Evolutionary conservation across 2,888 invertebrate species (phyloP), one percentile per base, ranked within the genome.

Genomic region (Dorcus hopei): DNA sequence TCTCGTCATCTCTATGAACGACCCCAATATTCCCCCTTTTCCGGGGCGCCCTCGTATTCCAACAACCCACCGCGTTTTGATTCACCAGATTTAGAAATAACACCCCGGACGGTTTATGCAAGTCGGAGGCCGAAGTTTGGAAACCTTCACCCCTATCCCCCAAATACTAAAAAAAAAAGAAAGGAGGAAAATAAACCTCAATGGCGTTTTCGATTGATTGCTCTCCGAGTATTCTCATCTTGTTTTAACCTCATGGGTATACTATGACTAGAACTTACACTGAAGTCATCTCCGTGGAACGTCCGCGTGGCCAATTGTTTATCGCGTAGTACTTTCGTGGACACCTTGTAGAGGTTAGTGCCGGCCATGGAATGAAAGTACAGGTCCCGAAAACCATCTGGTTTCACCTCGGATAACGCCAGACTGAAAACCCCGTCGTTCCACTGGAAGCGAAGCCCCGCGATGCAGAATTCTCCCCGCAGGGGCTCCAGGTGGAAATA

Each of bases 351-450:
- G 77, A 91, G 87, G 55, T 87, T 83, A 7, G 81, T 85, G 65
- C 90, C 87, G 48, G 89, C 84, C 84, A 93, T 84, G 0, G 92
- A 83, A 72, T 93, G 92, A 81, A 92, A 93, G 78, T 86, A 90
- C 0, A 88, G 83, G 0, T 81, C 82, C 52, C 86, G 82, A 68
- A 80, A 84, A 9, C 85, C 85, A 64, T 86, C 82, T 0, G 69
- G 38, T 1, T 77, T 74, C 0, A 77, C 71, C 0, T 82, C 80
- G 0, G 86, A 84, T 9, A 90, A 69, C 0, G 87, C 85, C 1
- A 89, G 74, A 58, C 91, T 90, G 76, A 92, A 91, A 9, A 92
- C 81, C 0, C 91, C 91, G 70, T 92, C 92, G 62, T 85, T 86
- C 91, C 91, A 93, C 70, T 88, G 87, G 79, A 91, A 93, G 0